These are phyloP conservation scores for Scalopus aquaticus DNA, from an alignment of 2,113 vertebrate genomes.

Conservation along the genomic window DNA sequence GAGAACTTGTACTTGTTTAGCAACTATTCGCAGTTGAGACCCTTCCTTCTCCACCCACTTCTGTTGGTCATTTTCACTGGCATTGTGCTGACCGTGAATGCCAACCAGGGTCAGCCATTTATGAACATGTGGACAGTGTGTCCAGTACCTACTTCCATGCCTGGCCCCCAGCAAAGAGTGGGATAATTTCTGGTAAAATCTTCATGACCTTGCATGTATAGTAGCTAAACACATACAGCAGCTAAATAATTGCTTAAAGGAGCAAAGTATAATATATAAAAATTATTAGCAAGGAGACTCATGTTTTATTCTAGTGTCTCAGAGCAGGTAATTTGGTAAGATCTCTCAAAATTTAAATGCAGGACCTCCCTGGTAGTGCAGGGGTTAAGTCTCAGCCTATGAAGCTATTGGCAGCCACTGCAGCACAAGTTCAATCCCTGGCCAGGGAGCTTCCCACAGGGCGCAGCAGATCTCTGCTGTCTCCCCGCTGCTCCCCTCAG, in stretches of 20 bases:
- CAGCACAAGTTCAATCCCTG: too few relatives aligned
- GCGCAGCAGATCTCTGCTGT: too few relatives aligned
- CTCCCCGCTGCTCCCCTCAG: too few relatives aligned
- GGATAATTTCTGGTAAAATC: neutral
- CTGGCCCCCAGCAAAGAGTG: neutral
- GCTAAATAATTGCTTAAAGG: neutral
- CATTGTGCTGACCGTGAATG: neutral
- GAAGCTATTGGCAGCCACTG: too few relatives aligned
- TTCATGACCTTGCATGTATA: neutral
- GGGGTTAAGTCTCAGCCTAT: too few relatives aligned
- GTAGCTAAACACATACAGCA: neutral
- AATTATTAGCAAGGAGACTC: neutral
- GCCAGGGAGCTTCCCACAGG: too few relatives aligned
- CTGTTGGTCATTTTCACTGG: neutral
- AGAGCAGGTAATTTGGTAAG: neutral
- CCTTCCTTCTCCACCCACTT: neutral
- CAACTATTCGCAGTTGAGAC: neutral
- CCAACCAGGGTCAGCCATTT: rapidly evolving
- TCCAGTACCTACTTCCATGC: too few relatives aligned
- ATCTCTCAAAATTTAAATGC: neutral
- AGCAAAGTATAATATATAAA: neutral
- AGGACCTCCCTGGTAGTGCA: too few relatives aligned
- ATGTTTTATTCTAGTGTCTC: neutral
- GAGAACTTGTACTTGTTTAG: neutral
- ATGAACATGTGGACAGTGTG: rapidly evolving